Percentiles rank a stretch among this genome's conserved stretches.
Evolutionary conservation across 2,888 invertebrate genomes (phyloP).

Genomic region (Dicyrtoma fusca): DNA sequence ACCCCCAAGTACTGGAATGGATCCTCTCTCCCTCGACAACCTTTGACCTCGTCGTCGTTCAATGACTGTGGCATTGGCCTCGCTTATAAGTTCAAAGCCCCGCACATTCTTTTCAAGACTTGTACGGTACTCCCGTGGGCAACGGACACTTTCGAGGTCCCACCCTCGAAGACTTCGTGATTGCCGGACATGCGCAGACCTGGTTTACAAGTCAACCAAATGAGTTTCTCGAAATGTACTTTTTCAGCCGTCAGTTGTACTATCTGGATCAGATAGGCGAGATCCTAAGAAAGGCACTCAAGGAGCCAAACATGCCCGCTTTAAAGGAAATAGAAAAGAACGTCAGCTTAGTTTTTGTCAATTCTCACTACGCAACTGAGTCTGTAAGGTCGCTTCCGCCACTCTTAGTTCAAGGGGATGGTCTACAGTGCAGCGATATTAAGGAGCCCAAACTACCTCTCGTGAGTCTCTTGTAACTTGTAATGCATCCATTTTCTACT

Average conservation of each 20-base stretch:
- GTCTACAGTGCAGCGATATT: neutral
- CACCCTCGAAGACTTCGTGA: too few species aligned
- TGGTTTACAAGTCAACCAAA: neutral
- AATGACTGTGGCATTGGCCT: conserved; percentile 19
- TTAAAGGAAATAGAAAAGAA: neutral
- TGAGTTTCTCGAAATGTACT: conserved; percentile 17
- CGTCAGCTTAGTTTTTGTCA: neutral
- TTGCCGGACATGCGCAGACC: neutral
- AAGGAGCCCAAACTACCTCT: too few species aligned
- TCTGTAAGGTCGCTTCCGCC: neutral
- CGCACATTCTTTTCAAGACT: conserved; percentile 1
- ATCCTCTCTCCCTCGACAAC: too few species aligned
- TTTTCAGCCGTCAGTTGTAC: neutral
- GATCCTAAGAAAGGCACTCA: neutral
- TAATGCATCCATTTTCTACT: too few species aligned
- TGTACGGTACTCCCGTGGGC: neutral
- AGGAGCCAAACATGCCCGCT: neutral
- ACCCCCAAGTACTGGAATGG: too few species aligned
- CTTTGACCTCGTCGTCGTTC: conserved; percentile 11
- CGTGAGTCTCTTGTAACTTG: too few species aligned
- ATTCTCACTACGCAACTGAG: neutral
- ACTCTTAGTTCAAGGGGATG: neutral
- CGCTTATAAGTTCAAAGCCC: conserved; percentile 11
- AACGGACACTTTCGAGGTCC: neutral
- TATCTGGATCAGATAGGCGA: neutral